phyloP scores from a whole-genome alignment of 2,797 vertebrate species.

The Hyperoplus lanceolatus region DNA sequence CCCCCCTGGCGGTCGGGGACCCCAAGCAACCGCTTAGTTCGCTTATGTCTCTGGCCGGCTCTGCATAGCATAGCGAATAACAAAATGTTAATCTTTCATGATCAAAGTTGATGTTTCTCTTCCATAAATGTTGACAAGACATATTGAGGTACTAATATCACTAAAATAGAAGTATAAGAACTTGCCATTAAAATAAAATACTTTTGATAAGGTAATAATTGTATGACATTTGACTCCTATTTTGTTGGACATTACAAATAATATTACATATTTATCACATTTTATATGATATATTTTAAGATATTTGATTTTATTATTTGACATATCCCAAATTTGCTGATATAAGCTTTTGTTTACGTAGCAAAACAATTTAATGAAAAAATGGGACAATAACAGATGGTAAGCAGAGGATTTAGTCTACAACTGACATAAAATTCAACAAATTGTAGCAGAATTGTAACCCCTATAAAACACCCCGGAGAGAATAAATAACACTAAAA shows the following conservation, averaged over 20 bases:
- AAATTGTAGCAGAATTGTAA: background rate
- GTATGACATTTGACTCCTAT: background rate
- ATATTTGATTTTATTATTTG: too few species aligned
- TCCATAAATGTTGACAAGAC: background rate
- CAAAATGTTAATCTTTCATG: background rate
- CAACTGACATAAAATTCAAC: background rate
- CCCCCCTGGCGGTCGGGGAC: too few species aligned
- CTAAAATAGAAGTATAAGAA: background rate
- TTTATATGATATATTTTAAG: background rate
- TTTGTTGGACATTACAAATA: background rate
- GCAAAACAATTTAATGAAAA: background rate
- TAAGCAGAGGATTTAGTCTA: background rate
- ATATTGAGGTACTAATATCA: background rate
- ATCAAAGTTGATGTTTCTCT: background rate
- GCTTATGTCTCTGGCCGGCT: too few species aligned
- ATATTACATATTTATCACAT: background rate
- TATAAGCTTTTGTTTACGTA: background rate
- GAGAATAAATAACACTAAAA: too few species aligned
- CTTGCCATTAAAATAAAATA: background rate
- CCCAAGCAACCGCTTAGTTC: too few species aligned
- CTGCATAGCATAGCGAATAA: background rate
- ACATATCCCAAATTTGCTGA: background rate
- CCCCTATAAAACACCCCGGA: too few species aligned
- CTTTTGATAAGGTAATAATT: background rate
- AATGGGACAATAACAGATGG: background rate